These are phyloP conservation scores for Sesamia nonagrioides DNA, from an alignment of 1,140 invertebrate species.

Conservation along the genomic window DNA sequence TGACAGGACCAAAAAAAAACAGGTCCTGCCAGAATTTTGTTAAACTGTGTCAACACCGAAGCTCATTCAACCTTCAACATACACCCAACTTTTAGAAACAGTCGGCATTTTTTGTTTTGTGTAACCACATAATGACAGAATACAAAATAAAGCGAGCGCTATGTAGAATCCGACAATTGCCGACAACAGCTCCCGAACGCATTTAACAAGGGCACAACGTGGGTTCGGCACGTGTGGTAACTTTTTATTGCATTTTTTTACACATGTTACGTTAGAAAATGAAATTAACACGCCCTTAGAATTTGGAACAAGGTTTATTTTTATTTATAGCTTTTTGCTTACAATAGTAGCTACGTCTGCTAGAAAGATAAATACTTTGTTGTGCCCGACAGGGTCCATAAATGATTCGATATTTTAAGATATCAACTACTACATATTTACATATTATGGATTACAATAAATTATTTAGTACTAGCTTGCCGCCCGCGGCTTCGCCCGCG, in stretches of 20 bases:
- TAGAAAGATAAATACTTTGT: too few species aligned
- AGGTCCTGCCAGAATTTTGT: background rate
- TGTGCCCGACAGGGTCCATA: too few species aligned
- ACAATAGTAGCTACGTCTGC: background rate
- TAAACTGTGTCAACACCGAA: background rate
- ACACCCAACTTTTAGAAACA: background rate
- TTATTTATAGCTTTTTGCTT: background rate
- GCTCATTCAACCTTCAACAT: background rate
- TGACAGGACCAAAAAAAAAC: background rate
- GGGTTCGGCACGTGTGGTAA: slow-evolving; percentile 12
- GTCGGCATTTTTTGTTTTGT: slow-evolving; percentile 4
- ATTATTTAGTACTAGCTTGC: too few species aligned
- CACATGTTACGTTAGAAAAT: background rate
- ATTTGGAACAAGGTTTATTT: background rate
- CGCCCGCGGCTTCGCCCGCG: too few species aligned
- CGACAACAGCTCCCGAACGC: background rate
- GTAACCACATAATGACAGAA: slow-evolving; percentile 20
- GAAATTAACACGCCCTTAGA: slow-evolving; percentile 28
- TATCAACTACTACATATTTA: too few species aligned
- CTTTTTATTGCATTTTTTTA: slow-evolving; percentile 36
- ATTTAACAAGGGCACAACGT: background rate
- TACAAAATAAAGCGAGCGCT: background rate
- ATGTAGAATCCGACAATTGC: background rate
- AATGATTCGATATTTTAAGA: too few species aligned
- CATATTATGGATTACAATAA: too few species aligned